phyloP scores from a whole-genome alignment of 2,888 invertebrate species.

The Electrophaes corylata region DNA sequence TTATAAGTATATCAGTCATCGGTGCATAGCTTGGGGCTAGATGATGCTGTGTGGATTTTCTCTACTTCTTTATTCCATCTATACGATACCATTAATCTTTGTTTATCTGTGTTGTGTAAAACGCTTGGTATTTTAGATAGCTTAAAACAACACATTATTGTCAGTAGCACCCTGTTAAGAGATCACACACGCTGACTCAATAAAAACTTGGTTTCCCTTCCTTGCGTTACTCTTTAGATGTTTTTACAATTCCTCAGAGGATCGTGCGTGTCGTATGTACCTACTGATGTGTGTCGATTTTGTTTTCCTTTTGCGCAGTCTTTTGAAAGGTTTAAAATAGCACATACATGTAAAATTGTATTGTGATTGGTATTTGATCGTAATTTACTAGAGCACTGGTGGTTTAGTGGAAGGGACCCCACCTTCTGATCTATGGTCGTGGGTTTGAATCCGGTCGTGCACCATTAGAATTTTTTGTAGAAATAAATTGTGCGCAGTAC shows the following conservation, averaged over 20 bases:
- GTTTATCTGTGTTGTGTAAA: neutral
- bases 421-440: too few relatives aligned
- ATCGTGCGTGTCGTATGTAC: slow-evolving; percentile 41
- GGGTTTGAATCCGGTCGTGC: too few relatives aligned
- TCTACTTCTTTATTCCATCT: neutral
- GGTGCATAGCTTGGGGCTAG: too few relatives aligned
- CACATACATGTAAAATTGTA: too few relatives aligned
- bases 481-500: too few relatives aligned
- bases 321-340: neutral
- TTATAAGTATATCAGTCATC: too few relatives aligned
- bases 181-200: slow-evolving; percentile 61
- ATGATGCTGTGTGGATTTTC: too few relatives aligned
- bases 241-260: slow-evolving; percentile 64
- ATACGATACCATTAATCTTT: neutral
- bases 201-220: slow-evolving; percentile 65
- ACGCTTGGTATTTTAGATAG: neutral
- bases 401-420: too few relatives aligned
- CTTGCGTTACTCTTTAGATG: slow-evolving; percentile 67
- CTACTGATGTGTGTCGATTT: neutral
- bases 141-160: slow-evolving; percentile 2
- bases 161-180: slow-evolving; percentile 49
- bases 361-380: too few relatives aligned
- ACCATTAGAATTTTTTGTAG: too few relatives aligned
- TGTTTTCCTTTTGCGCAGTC: slow-evolving; percentile 10
- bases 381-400: too few relatives aligned